Evolutionary conservation across 2,888 invertebrate species (phyloP).

Genomic region (Ormyrus nitidulus): DNA sequence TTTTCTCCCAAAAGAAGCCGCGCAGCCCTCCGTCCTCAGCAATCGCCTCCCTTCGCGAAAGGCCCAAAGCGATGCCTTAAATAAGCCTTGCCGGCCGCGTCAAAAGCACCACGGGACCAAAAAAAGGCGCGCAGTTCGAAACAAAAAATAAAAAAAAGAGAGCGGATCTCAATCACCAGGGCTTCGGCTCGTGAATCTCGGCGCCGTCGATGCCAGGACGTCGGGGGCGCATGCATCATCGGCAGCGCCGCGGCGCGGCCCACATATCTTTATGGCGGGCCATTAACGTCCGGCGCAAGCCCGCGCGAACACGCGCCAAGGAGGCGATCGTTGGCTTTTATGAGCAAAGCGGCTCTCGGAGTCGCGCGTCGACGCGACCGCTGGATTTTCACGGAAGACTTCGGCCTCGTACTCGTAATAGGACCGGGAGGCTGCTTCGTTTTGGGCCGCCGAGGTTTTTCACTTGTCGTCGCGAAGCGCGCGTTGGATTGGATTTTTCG

Average conservation of each 20-base stretch:
- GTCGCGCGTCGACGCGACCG: not conserved
- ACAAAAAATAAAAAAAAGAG: not conserved
- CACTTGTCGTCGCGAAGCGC: too few species aligned
- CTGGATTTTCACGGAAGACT: too few species aligned
- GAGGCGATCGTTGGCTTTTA: constrained; percentile 15
- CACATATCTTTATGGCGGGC: constrained; percentile 63
- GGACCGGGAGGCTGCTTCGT: not conserved
- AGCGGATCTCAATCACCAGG: constrained; percentile 1
- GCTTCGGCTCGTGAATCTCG: constrained; percentile 38
- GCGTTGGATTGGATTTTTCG: too few species aligned
- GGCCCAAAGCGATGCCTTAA: not conserved
- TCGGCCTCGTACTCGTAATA: not conserved
- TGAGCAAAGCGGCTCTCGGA: not conserved
- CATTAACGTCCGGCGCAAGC: constrained; percentile 64
- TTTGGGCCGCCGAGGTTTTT: too few species aligned
- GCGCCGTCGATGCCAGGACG: constrained; percentile 35
- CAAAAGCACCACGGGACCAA: too few species aligned
- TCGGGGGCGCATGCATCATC: constrained; percentile 48
- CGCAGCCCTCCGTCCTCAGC: too few species aligned
- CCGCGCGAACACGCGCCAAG: constrained; percentile 27
- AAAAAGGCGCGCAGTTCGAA: too few species aligned
- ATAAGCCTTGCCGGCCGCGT: not conserved
- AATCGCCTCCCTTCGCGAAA: too few species aligned
- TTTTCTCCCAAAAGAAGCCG: too few species aligned
- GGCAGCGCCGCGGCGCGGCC: constrained; percentile 17